phyloP scores from a whole-genome alignment of 2,797 vertebrate genomes.

The Lagorchestes hirsutus region DNA sequence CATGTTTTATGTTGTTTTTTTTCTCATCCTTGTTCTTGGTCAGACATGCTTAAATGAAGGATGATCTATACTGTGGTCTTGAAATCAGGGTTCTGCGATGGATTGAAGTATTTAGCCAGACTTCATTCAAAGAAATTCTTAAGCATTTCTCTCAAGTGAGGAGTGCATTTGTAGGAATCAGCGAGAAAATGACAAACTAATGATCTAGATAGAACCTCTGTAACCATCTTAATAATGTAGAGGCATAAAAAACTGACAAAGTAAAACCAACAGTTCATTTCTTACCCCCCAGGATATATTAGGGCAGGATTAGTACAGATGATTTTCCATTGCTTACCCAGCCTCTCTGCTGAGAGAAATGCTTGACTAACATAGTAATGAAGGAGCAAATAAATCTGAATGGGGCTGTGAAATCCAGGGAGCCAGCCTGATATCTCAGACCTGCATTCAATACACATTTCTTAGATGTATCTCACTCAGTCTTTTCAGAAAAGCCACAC shows the following conservation, averaged over 20 bases:
- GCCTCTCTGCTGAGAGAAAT: constrained; percentile 63
- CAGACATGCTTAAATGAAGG: constrained; percentile 34
- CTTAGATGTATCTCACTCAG: constrained; percentile 65
- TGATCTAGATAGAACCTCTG: constrained; percentile 69
- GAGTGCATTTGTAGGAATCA: constrained; percentile 69
- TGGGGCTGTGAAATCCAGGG: constrained; percentile 47
- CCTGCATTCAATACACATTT: constrained; percentile 76
- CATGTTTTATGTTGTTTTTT: constrained; percentile 13
- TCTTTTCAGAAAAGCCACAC: constrained; percentile 72
- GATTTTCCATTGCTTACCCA: constrained; percentile 70
- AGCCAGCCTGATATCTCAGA: constrained; percentile 61
- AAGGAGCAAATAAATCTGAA: constrained; percentile 68
- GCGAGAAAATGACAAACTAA: constrained; percentile 66
- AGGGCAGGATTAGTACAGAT: constrained; percentile 63
- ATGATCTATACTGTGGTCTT: constrained; percentile 63
- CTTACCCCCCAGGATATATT: constrained; percentile 69
- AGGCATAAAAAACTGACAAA: constrained; percentile 75
- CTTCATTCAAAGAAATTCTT: constrained; percentile 56
- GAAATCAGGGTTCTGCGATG: constrained; percentile 53
- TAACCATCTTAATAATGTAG: constrained; percentile 83
- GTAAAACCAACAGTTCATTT: constrained; percentile 75
- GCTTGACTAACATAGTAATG: constrained; percentile 54
- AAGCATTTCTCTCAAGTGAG: constrained; percentile 57
- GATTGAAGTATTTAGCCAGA: constrained; percentile 55
- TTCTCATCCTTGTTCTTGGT: constrained; percentile 52